Conservation (phyloP, 2,113 vertebrate species). For the Heptranchias perlo region DNA sequence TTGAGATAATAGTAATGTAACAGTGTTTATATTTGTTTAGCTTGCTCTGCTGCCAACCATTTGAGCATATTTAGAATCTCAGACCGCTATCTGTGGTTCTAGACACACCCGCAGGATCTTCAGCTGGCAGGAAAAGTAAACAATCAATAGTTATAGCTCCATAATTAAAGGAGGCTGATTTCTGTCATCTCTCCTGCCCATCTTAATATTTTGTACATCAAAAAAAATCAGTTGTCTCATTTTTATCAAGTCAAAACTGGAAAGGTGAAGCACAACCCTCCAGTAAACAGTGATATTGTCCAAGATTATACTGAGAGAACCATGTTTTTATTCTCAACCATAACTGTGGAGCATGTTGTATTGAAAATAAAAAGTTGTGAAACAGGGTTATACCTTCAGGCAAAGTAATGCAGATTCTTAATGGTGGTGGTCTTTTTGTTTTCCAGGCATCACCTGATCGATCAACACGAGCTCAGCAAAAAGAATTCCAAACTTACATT, state of each 20-base stretch:
- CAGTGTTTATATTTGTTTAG: background rate
- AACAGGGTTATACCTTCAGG: background rate
- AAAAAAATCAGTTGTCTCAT: background rate
- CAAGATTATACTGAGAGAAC: background rate
- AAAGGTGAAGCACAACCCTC: background rate
- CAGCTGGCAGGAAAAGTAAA: background rate
- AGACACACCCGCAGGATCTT: background rate
- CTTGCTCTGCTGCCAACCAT: background rate
- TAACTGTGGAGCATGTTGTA: background rate
- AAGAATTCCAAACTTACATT: slow-evolving; percentile 95
- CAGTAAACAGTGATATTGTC: background rate
- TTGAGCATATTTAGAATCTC: background rate
- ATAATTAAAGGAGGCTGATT: too few species aligned
- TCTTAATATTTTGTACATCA: background rate
- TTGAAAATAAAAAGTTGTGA: background rate
- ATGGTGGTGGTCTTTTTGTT: slow-evolving; percentile 11
- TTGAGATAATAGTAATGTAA: background rate
- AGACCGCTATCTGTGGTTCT: background rate
- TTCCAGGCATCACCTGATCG: slow-evolving; percentile 88
- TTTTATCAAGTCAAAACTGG: background rate
- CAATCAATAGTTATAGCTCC: too few species aligned
- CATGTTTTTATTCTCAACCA: background rate
- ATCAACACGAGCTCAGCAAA: slow-evolving; percentile 94
- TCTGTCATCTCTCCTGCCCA: background rate
- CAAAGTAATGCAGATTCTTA: background rate